Conservation (phyloP, 2,888 invertebrate species). For the Zygogramma bicolorata region DNA sequence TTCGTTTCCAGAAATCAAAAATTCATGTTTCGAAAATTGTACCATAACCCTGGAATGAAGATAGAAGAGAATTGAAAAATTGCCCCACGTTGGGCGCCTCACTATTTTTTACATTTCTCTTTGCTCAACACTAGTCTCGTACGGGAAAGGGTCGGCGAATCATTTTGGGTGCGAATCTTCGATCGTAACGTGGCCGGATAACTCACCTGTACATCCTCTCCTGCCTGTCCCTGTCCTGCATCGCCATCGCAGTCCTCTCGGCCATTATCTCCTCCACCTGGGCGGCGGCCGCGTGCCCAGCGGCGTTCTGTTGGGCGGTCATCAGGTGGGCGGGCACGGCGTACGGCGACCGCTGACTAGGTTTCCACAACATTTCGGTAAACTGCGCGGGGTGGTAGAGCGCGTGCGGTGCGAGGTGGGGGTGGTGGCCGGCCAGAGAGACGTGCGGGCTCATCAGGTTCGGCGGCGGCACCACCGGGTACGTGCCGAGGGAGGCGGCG, state of each 20-base stretch:
- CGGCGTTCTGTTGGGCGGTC: conserved; percentile 33
- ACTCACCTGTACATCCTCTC: conserved; percentile 77
- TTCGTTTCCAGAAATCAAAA: too few relatives aligned
- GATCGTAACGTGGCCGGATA: too few relatives aligned
- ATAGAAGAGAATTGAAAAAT: too few relatives aligned
- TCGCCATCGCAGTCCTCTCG: conserved; percentile 68
- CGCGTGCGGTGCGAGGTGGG: conserved; percentile 56
- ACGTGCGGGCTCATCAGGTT: conserved; percentile 60
- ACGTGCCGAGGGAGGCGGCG: conserved; percentile 52
- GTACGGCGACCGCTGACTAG: conserved; percentile 32
- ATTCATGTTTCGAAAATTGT: too few relatives aligned
- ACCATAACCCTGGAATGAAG: too few relatives aligned
- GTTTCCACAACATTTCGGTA: conserved; percentile 72
- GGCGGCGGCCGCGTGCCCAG: conserved; percentile 45
- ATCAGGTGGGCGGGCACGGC: conserved; percentile 44
- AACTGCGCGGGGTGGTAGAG: conserved; percentile 61
- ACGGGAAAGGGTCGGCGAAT: too few relatives aligned
- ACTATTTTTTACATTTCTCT: too few relatives aligned
- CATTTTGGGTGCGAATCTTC: too few relatives aligned
- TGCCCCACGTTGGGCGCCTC: background rate
- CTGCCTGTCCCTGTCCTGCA: conserved; percentile 74
- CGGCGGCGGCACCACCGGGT: conserved; percentile 62
- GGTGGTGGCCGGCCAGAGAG: conserved; percentile 58
- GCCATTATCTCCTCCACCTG: conserved; percentile 67
- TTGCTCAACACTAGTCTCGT: too few relatives aligned